Base-by-base conservation (phyloP, 1,140 invertebrate species). In the Ceratosolen solmsi region DNA sequence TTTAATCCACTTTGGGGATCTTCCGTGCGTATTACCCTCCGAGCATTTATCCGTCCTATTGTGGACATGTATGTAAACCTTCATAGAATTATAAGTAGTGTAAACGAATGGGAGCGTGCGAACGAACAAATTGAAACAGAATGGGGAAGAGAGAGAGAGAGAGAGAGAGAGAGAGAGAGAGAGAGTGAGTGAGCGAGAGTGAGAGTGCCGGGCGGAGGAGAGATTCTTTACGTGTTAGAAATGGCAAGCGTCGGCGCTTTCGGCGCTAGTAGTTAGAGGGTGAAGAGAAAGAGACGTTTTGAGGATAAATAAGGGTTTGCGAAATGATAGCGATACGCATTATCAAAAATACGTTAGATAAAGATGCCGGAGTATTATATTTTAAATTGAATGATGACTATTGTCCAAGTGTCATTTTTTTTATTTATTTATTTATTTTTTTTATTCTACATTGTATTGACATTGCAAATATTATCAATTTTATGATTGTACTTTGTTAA, bases 191-290 rank as follows among this genome's bases (percentile, higher is more conserved):
- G 70, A 25, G 49, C 30, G 71, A 72, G 58, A 27, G 25, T 22
- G 70, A 54, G 13, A 56, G 22, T 17, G 70, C 17, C 17, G n/a
- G 27, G 5, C 13, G 30, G 22, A 25, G 70, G 41, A 77, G 71
- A 13, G 20, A 4, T 41, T 56, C 22, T 38, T 79, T 71, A 56
- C 63, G 30, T 70, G 36, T 46, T 33, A 9, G 49, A n/a, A 73
- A 27, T 65, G 54, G 63, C 33, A 36, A 68, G 25, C 54, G 54
- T 38, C 71, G 77, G 78, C 78, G 70, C 78, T 73, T 80, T 80
- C 68, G 78, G 78, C 78, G 78, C 70, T 80, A 72, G 36, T 72
- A 79, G 65, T 72, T 79, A 79, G 27, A 79, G 65, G 76, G 76
- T 71, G 33, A 70, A 54, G 27, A 22, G 9, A 36, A 33, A 38